Evolutionary conservation across 2,113 vertebrate genomes (phyloP).

Genomic region (human (Homo sapiens)): DNA sequence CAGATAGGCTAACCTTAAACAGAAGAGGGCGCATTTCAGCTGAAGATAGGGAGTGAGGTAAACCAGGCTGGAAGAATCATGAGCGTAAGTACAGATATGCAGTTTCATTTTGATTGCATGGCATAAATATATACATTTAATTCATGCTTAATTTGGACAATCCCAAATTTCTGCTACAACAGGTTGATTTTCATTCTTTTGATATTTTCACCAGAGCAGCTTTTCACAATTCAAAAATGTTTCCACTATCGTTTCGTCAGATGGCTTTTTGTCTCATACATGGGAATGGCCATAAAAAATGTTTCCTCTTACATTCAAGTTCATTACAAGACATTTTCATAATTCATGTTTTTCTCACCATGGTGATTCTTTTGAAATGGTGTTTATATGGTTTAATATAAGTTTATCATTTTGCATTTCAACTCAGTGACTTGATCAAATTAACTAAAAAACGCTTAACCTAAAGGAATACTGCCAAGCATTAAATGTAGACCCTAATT

Average conservation of each 20-base stretch:
- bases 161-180: neutral
- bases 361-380: neutral
- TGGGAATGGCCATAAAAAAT: neutral
- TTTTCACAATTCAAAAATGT: neutral
- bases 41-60: neutral
- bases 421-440: slow-evolving; percentile 7
- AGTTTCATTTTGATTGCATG: neutral
- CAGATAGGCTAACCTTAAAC: neutral
- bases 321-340: neutral
- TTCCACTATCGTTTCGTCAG: neutral
- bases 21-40: neutral
- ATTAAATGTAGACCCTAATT: slow-evolving; percentile 58
- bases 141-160: neutral
- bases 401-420: slow-evolving; percentile 17
- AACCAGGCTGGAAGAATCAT: neutral
- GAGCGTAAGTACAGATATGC: neutral
- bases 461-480: slow-evolving; percentile 28
- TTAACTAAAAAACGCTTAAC: slow-evolving; percentile 19
- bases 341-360: slow-evolving; percentile 21
- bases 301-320: neutral
- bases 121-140: neutral
- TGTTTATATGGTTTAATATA: neutral
- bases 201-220: neutral
- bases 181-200: neutral
- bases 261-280: neutral